Conservation (phyloP, 2,113 vertebrate species). For the Anseranas semipalmata region DNA sequence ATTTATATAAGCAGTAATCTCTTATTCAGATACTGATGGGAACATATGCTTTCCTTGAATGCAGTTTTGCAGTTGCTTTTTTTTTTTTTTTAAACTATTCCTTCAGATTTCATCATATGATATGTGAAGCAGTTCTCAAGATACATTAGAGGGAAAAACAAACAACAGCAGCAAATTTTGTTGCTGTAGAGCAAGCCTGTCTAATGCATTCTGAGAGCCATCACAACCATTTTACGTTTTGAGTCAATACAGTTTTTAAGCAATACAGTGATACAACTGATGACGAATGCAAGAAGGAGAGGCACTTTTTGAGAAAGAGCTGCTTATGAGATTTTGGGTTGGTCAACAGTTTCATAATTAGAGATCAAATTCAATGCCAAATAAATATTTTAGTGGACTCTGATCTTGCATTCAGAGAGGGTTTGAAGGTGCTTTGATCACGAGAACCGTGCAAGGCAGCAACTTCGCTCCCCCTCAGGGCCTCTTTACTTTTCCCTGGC, state of each 20-base stretch:
- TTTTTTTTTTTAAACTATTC: neutral
- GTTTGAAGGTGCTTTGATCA: neutral
- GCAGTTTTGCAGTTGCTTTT: neutral
- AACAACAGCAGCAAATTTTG: neutral
- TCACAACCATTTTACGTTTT: neutral
- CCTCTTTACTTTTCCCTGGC: neutral
- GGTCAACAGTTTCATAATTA: neutral
- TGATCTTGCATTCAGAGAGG: neutral
- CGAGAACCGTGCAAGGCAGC: neutral
- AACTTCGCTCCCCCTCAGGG: neutral
- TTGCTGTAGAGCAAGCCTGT: neutral
- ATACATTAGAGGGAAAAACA: neutral
- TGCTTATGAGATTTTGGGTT: neutral
- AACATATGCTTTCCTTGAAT: neutral
- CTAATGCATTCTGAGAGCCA: neutral
- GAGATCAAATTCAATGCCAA: conserved; percentile 6
- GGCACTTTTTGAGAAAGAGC: neutral
- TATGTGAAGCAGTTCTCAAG: neutral
- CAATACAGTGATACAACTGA: neutral
- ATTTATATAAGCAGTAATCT: neutral
- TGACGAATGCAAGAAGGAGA: neutral
- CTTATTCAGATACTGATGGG: neutral
- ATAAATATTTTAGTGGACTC: neutral
- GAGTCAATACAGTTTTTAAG: neutral
- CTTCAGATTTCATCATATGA: neutral